Base-by-base conservation (phyloP, 2,797 vertebrate genomes). In the Hoplostethus atlanticus region DNA sequence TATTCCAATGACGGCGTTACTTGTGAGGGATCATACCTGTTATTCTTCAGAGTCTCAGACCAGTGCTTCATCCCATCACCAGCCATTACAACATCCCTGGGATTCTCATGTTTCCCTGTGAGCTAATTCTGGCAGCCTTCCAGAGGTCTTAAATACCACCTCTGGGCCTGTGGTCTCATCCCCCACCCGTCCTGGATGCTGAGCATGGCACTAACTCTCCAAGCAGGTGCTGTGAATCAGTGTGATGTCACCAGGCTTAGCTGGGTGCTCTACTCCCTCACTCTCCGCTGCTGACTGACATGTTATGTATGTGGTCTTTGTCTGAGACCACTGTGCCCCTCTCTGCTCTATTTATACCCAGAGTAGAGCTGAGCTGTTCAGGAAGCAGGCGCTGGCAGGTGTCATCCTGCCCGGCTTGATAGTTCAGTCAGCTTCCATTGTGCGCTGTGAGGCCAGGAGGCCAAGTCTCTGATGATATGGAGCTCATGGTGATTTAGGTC, bases 91-190 rank as follows among this genome's bases (percentile, higher is more conserved):
- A 48, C 86, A 83, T 68, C 82, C 47, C 51, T 0, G 52, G 74
- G 73, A 76, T 42, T 68, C 78, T 91, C 83, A 73, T 81, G 79
- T 93, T 89, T 89, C 85, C 73, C 75, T 77, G 63, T 91, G 84
- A 90, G 89, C 91, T 90, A 77, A 91, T 85, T 40, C 83, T 91
- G 92, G 90, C 89, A 48, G 7, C 21, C 66, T 42, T 86, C 90
- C 88, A 91, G 66, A 64, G 64, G 60, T 85, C 77, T 81, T 81
- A 85, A 88, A 90, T 88, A 73, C 85, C 80, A 83, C 76, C 79
- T 87, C 87, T 90, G 84, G 81, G 44, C 71, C 56, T 72, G 71
- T 77, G 9, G 36, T 66, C 71, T 76, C 72, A 54, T 46, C 64
- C 79, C 36, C 46, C 57, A 46, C 62, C 60, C 38, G 0, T 67